Percentiles rank a stretch among this genome's conserved stretches.
Evolutionary conservation across 2,888 invertebrate genomes (phyloP).

Genomic region (Carpatolechia fugitivella): DNA sequence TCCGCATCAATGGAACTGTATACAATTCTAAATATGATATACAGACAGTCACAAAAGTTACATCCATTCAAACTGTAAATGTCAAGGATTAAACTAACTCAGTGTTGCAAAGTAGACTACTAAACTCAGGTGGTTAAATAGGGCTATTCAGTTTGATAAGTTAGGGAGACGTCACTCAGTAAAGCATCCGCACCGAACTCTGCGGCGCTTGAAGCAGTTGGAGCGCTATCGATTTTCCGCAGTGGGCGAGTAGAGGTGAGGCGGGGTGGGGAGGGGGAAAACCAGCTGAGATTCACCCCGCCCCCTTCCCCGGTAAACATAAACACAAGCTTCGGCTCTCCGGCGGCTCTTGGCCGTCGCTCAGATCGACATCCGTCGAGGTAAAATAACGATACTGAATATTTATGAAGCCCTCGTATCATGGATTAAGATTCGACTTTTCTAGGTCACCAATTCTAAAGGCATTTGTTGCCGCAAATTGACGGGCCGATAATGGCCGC

Average conservation of each 20-base stretch:
- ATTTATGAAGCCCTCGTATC: constrained; percentile 72
- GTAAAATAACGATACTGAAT: constrained; percentile 76
- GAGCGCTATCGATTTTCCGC: constrained; percentile 68
- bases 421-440: constrained; percentile 71
- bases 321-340: constrained; percentile 59
- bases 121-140: neutral
- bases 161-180: constrained; percentile 39
- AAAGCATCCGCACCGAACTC: constrained; percentile 46
- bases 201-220: constrained; percentile 51
- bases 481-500: neutral
- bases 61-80: neutral
- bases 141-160: neutral
- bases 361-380: constrained; percentile 70
- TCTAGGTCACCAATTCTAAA: constrained; percentile 64
- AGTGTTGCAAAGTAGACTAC: neutral
- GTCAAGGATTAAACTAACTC: neutral
- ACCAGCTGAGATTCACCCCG: constrained; percentile 65
- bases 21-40: neutral
- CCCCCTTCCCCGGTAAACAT: constrained; percentile 63
- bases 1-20: no score
- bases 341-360: constrained; percentile 32
- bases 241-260: constrained; percentile 40
- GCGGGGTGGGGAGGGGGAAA: constrained; percentile 33
- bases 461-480: constrained; percentile 24
- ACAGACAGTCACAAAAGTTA: neutral